These are phyloP conservation scores for Apoda limacodes DNA, from an alignment of 2,888 invertebrate genomes.

Conservation along the genomic window DNA sequence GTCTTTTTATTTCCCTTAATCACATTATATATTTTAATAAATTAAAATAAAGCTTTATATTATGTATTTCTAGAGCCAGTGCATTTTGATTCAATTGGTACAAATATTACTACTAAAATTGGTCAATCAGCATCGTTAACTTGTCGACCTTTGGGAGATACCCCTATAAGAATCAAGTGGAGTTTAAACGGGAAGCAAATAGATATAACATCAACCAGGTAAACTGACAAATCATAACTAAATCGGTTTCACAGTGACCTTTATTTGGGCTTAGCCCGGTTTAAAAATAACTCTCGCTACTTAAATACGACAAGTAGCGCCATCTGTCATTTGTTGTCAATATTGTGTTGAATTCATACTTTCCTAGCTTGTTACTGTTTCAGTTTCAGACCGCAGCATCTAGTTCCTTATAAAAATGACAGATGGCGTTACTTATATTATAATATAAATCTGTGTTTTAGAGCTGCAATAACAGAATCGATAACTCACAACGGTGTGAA, in stretches of 20 bases:
- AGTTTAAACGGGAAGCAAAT: conserved; percentile 76
- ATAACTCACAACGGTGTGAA: conserved; percentile 45
- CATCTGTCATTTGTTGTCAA: conserved; percentile 8
- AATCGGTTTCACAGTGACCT: too few relatives aligned
- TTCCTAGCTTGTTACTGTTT: background rate
- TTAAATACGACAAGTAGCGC: conserved; percentile 6
- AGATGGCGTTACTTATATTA: conserved; percentile 12
- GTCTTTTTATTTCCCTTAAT: too few relatives aligned
- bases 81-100: conserved; percentile 77
- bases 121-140: conserved; percentile 78
- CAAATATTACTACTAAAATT: conserved; percentile 81
- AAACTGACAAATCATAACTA: too few relatives aligned
- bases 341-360: too few relatives aligned
- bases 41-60: too few relatives aligned
- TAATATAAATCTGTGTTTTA: too few relatives aligned
- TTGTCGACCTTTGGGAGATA: conserved; percentile 85
- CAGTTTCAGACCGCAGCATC: too few relatives aligned
- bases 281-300: too few relatives aligned
- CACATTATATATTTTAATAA: too few relatives aligned
- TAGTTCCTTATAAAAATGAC: background rate
- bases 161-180: conserved; percentile 86
- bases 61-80: conserved; percentile 78
- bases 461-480: conserved; percentile 51
- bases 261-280: too few relatives aligned
- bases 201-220: conserved; percentile 65